Percentiles rank a stretch among this genome's conserved stretches.
Conservation (phyloP, 2,113 vertebrate genomes). For the Antigone vipio region DNA sequence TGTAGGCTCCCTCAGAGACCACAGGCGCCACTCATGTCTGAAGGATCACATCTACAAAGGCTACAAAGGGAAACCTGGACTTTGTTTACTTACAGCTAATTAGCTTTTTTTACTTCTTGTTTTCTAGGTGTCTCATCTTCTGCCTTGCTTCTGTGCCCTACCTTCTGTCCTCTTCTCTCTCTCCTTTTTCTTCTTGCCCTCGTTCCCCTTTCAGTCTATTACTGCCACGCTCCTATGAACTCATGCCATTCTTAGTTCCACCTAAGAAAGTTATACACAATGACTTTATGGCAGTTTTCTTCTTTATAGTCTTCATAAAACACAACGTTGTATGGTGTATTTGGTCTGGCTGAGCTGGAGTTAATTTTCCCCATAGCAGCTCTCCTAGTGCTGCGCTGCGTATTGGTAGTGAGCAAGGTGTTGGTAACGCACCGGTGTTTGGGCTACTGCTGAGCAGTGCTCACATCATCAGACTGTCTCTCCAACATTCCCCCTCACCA, state of each 20-base stretch:
- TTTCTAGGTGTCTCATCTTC: background rate
- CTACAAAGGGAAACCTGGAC: background rate
- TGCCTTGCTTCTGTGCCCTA: background rate
- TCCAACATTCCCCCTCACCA: too few species aligned
- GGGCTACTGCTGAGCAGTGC: too few species aligned
- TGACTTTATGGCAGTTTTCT: background rate
- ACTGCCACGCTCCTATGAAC: background rate
- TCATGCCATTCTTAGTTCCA: background rate
- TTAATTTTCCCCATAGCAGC: too few species aligned
- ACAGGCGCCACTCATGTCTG: background rate
- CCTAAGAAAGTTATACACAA: background rate
- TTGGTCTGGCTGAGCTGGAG: too few species aligned
- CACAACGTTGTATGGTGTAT: fast-evolving
- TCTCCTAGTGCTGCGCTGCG: too few species aligned
- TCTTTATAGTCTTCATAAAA: background rate
- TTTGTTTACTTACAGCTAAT: background rate
- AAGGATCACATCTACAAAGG: background rate
- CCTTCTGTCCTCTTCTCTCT: background rate
- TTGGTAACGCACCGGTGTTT: too few species aligned
- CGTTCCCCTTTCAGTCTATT: background rate
- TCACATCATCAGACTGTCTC: too few species aligned
- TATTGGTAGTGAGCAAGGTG: too few species aligned
- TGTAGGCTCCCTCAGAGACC: background rate
- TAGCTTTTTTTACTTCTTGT: background rate
- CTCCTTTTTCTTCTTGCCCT: background rate